Base-by-base conservation (phyloP, 2,888 invertebrate genomes). In the Eupithecia subumbrata region DNA sequence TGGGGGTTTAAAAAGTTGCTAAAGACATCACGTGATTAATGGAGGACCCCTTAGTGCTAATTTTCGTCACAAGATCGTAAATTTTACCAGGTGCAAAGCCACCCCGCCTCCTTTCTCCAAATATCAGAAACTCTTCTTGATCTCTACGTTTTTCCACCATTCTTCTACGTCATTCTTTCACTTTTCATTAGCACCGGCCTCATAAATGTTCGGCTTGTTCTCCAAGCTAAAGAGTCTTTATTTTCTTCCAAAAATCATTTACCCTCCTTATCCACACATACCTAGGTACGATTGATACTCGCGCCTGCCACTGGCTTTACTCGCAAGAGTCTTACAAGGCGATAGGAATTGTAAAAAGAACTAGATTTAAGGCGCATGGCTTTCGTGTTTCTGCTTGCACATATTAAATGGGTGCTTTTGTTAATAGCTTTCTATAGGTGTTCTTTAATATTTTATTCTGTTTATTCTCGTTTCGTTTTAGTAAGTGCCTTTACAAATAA, bases 271-370 rank as follows among this genome's bases (percentile, higher is more conserved):
- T 45, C 45, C 18, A 48, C 48, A 48, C 2, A 18, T 48, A 18
- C 12, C 0, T 40, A 8, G 7, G 8, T 8, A 37, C 45, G 0
- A 16, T 48, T n/a, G 48, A 30, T 63, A 30, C 30, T 63, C 63
- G 25, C 30, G 25, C 30, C 14, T 30, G 16, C 63, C 63, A 9
- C 56, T 43, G 72, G 40, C 68, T 72, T 43, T 25, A 56, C 8
- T 43, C 37, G 68, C 72, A 73, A 56, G 56, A 67, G 11, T 37
- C n/a, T 16, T 25, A 69, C 25, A 43, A 56, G 11, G n/a, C 56
- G 11, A 56, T 56, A 56, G 56, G 56, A 22, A 22, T 56, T 56
- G 22, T 56, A 22, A 56, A 56, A 56, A 11, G 0, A 22, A 56
- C 9, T 52, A 52, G n/a, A 8, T 18, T 11, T 22, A 56, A 11